Base-by-base conservation (phyloP, 1,140 invertebrate species). In the Belonocnema kinseyi region DNA sequence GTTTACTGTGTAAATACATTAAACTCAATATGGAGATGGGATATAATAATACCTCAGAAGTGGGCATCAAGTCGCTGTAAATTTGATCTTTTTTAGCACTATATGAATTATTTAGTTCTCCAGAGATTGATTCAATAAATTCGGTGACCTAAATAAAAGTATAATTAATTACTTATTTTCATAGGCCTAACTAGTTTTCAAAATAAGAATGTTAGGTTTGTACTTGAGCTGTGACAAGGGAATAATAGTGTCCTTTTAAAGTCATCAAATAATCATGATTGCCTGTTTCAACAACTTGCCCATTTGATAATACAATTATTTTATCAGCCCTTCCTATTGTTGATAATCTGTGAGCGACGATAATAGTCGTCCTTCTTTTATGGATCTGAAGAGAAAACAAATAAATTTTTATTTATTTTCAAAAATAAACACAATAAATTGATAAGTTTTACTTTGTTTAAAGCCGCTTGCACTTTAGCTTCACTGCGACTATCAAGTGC, bases 311-410 rank as follows among this genome's bases (percentile, higher is more conserved):
- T 0, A 95, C 94, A 61, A 96, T 94, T 85, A 98, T 98, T 53
- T 93, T 88, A 88, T 97, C 95, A 1, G 96, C 96, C 74, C 95
- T 94, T 82, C 94, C 93, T 26, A 98, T 95, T 0, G 96, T 97
- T 0, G 96, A 96, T 51, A 98, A 89, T 73, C 97, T 92, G 88
- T 98, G 97, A 10, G 97, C 97, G 21, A 98, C 94, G 19, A 97
- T 95, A 16, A 98, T 94, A 1, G 96, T 97, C 5, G 97, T 98
- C 76, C 97, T 93, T 51, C 96, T 96, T 88, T 94, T 89, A 82
- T 94, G 93, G 0, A 95, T 94, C 93, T 93, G 54, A 73, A 72
- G 54, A 40, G n/a, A 40, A 40, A 6, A 14, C 4, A 46, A 10
- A 46, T 46, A 0, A 46, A 46, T 46, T 46, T 46, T 10, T 10